These are phyloP conservation scores for Globodera ellingtonae DNA, from an alignment of 1,140 invertebrate genomes.

Conservation along the genomic window DNA sequence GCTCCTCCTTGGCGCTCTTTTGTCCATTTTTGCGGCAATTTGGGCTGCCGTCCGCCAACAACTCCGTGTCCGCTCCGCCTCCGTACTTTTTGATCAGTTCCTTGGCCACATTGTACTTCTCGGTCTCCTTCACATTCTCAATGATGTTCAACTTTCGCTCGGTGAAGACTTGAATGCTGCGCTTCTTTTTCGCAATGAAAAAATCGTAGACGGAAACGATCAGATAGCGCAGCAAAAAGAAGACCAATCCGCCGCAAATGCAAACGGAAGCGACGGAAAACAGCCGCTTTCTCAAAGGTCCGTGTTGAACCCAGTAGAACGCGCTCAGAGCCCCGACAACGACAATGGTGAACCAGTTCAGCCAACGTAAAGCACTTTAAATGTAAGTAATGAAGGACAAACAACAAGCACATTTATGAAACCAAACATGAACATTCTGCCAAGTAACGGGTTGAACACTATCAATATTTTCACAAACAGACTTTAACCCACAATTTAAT, in stretches of 20 bases:
- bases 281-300: slow-evolving; percentile 5
- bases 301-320: slow-evolving; percentile 20
- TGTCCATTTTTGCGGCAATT: background rate
- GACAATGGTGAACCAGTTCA: slow-evolving; percentile 12
- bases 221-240: slow-evolving; percentile 18
- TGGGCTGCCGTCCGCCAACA: background rate
- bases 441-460: no score
- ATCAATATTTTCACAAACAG: background rate
- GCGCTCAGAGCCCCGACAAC: slow-evolving; percentile 13
- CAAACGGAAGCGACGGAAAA: background rate
- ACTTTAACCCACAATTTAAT: background rate
- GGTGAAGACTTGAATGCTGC: slow-evolving; percentile 28
- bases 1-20: background rate
- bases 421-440: no score
- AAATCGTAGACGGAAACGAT: slow-evolving; percentile 20
- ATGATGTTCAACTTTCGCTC: slow-evolving; percentile 73
- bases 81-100: slow-evolving; percentile 84
- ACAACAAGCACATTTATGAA: no score
- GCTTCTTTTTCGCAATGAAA: slow-evolving; percentile 34
- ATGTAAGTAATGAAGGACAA: no score
- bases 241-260: slow-evolving; percentile 21
- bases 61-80: slow-evolving; percentile 17
- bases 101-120: slow-evolving; percentile 94
- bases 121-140: slow-evolving; percentile 93
- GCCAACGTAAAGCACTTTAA: slow-evolving; percentile 23